Percentiles rank a stretch among this genome's conserved stretches.
Evolutionary conservation across 2,888 invertebrate genomes (phyloP).

Genomic region (Lepidochitona cinerea): DNA sequence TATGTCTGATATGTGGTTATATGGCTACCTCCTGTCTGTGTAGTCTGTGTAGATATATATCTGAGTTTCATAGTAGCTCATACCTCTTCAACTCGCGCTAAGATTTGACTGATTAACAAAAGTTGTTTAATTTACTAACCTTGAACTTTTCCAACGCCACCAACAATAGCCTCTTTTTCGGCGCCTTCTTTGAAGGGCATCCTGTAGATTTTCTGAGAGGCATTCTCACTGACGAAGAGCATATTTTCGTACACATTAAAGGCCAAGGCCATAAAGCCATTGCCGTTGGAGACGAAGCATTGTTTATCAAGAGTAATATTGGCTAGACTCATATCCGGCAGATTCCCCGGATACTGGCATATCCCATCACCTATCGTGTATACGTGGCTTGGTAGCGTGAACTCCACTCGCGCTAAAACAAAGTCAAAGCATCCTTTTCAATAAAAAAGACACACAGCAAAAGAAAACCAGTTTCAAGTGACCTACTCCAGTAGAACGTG

Average conservation of each 20-base stretch:
- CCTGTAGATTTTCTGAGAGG: conserved; percentile 57
- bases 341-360: conserved; percentile 64
- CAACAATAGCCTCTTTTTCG: conserved; percentile 50
- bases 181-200: conserved; percentile 48
- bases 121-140: conserved; percentile 45
- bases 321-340: conserved; percentile 60
- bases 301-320: conserved; percentile 60
- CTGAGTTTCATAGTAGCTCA: too few species aligned
- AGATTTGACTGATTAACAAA: too few species aligned
- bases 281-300: conserved; percentile 76
- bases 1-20: too few species aligned
- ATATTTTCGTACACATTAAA: conserved; percentile 50
- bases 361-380: conserved; percentile 65
- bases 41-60: too few species aligned
- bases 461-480: too few species aligned
- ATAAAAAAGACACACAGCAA: too few species aligned
- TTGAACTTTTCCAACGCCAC: conserved; percentile 58
- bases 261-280: conserved; percentile 55
- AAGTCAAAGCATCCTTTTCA: too few species aligned
- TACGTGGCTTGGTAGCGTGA: conserved; percentile 46
- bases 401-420: not conserved
- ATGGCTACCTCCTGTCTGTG: too few species aligned
- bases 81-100: too few species aligned
- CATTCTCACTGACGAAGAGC: conserved; percentile 60
- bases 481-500: too few species aligned